Evolutionary conservation across 2,797 vertebrate genomes (phyloP), one percentile per base, ranked within the genome.

Genomic region (Mormyrus proboscirostris): DNA sequence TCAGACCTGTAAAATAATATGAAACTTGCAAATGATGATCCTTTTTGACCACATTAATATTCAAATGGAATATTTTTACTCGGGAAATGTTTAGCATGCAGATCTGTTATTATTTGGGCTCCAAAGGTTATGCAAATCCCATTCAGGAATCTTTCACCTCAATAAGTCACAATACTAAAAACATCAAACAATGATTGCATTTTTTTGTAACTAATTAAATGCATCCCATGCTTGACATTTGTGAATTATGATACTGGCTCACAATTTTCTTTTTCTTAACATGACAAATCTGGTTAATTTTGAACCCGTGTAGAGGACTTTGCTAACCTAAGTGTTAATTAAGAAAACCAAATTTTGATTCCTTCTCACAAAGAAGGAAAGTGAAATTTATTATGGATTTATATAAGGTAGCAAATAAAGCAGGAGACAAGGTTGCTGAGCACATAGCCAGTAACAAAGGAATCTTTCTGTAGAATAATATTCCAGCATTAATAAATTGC

Each of bases 201-300:
- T 86, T 86, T 85, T 86, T 51, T 51, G 49, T 86, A 29, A 29
- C 22, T 86, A 86, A 86, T 86, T 86, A 86, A 51, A 57, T 82
- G 29, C 57, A 51, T 55, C 33, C 51, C 51, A 82, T 82, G 76
- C 88, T 57, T 59, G 76, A 82, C 88, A 65, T 44, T 89, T 89
- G 79, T 89, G 44, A 89, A 85, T 85, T 84, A 84, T 83, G 53
- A 62, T 33, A 62, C 53, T 44, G 82, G 25, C 14, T 62, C n/a
- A 4, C n/a, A 1, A 44, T 47, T 89, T 89, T 88, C 12, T 62
- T 85, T 89, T 62, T 47, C 41, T 44, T 49, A 62, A 29, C n/a
- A 33, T 47, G 14, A 83, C 53, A 84, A 84, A 25, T 62, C 41
- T 83, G 38, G 44, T 44, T 47, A 29, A 59, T 49, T 50, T 12